Evolutionary conservation across 2,113 vertebrate genomes (phyloP).

Genomic region (Malurus cyaneus): DNA sequence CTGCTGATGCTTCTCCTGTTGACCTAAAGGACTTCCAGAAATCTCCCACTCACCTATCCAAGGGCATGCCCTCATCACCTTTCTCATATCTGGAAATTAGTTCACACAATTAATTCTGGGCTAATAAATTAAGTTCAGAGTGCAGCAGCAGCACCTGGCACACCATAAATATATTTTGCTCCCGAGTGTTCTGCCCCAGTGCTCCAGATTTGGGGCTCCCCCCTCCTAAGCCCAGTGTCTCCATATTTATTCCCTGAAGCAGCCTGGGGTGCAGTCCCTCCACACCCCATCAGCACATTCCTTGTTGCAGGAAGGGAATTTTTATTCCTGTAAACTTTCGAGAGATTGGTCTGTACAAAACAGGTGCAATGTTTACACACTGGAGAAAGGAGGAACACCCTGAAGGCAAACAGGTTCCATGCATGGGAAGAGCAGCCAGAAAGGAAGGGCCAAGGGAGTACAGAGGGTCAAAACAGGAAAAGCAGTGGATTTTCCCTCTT

Average conservation of each 20-base stretch:
- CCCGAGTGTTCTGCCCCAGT: rapidly evolving
- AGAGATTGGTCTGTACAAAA: background rate
- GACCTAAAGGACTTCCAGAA: background rate
- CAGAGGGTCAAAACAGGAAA: background rate
- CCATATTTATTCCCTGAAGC: background rate
- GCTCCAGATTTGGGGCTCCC: background rate
- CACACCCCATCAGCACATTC: background rate
- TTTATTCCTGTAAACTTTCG: background rate
- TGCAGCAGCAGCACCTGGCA: background rate
- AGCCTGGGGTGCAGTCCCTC: background rate
- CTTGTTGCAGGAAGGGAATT: background rate
- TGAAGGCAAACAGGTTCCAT: conserved; percentile 6
- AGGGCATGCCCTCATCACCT: background rate
- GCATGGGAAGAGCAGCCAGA: background rate
- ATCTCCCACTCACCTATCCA: background rate
- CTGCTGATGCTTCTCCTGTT: background rate
- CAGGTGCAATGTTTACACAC: background rate
- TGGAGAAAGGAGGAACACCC: conserved; percentile 23
- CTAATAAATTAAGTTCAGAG: background rate
- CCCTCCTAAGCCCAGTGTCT: background rate
- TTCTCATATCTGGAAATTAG: background rate
- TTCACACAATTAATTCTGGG: background rate
- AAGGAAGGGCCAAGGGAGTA: background rate
- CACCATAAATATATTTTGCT: rapidly evolving
- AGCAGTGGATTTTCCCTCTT: background rate